Base-by-base conservation (phyloP, 2,797 vertebrate species). In the Agapornis canus region DNA sequence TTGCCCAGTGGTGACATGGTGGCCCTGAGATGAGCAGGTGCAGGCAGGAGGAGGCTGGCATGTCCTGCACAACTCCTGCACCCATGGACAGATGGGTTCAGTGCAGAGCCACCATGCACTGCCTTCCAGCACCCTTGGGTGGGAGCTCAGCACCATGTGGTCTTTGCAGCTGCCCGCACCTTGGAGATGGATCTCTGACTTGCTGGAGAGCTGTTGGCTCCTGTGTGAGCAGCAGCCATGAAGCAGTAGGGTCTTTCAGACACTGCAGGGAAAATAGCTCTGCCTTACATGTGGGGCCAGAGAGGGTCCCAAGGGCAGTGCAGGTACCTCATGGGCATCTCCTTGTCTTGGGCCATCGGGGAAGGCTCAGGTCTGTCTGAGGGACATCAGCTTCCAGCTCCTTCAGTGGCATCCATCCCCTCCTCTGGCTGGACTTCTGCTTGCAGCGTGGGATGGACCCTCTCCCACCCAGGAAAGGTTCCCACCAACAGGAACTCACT, bases 31-130 rank as follows among this genome's bases (percentile, higher is more conserved):
- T 1, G 10, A 52, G 42, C 60, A 69, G 45, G 25, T 16, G 23
- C 16, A 66, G 75, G 85, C 21, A 37, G 37, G 17, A 72, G 52
- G 29, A 54, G 42, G 27, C 35, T 69, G 86, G 7, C 27, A 70
- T 0, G 0, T 17, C 40, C 26, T 66, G 35, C 23, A 39, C 19
- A 8, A 14, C 7, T 22, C 51, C 40, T 35, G 31, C 16, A 14
- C 29, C 57, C 16, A 0, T 3, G 1, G 10, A 29, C 5, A 1
- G 64, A 25, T 16, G n/a, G 18, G 19, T 45, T 90, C 1, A 2
- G 31, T 61, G 37, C 1, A 1, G 31, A 68, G 40, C 13, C 3
- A 1, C 57, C 57, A n/a, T 3, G 21, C 72, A 51, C 57, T 27
- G 42, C 13, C n/a, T 69, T 75, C 49, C 11, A 10, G 40, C 22